Conservation (phyloP, 1,140 invertebrate species). For the Apis cerana region DNA sequence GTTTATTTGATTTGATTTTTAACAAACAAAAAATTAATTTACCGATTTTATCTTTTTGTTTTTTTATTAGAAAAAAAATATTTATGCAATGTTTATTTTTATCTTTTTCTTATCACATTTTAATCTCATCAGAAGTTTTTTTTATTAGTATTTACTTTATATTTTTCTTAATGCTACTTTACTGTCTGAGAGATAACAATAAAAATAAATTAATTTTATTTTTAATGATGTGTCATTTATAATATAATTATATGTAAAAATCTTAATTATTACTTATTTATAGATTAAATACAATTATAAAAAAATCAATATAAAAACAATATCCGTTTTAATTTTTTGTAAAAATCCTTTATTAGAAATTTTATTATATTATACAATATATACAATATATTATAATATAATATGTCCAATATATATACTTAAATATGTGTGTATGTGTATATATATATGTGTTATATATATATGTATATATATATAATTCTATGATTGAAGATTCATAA, state of each 20-base stretch:
- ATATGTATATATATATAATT: neutral
- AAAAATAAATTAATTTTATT: neutral
- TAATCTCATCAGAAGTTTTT: neutral
- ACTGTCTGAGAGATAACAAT: neutral
- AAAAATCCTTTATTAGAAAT: too few relatives aligned
- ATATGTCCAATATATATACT: too few relatives aligned
- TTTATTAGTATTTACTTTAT: neutral
- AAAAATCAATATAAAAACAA: too few relatives aligned
- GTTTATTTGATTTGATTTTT: too few relatives aligned
- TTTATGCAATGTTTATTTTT: conserved; percentile 5
- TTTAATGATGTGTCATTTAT: neutral
- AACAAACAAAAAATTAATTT: too few relatives aligned
- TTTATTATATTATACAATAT: too few relatives aligned
- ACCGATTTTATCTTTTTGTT: too few relatives aligned
- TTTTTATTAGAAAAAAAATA: neutral
- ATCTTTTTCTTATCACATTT: neutral
- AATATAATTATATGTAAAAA: neutral
- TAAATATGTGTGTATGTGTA: neutral
- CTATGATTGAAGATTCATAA: conserved; percentile 50
- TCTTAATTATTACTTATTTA: neutral
- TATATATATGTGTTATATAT: neutral
- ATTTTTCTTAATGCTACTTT: neutral
- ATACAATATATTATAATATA: too few relatives aligned
- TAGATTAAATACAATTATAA: neutral
- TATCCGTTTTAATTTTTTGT: too few relatives aligned